These are phyloP conservation scores for Phasianus colchicus DNA, from an alignment of 2,113 vertebrate genomes.

Conservation along the genomic window DNA sequence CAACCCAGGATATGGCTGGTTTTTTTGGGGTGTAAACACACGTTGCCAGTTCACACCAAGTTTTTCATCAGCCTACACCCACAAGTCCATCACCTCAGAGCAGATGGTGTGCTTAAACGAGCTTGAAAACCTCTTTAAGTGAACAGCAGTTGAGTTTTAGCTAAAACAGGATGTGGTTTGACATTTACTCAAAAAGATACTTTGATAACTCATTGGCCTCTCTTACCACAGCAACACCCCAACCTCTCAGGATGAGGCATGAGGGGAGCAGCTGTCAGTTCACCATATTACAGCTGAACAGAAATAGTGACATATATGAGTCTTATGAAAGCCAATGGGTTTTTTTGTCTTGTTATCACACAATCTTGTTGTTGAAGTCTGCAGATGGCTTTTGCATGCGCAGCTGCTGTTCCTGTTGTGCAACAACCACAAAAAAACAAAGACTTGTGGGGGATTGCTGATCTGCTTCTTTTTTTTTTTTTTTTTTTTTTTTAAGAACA, in stretches of 20 bases:
- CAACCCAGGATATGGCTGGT: neutral
- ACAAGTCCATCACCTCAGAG: neutral
- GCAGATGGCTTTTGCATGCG: neutral
- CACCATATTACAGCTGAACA: neutral
- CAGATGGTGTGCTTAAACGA: neutral
- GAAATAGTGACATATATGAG: neutral
- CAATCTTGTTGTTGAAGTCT: neutral
- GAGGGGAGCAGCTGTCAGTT: neutral
- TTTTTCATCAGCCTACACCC: neutral
- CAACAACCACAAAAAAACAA: neutral
- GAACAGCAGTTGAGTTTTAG: conserved; percentile 6
- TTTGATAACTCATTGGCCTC: neutral
- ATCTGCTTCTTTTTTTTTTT: neutral
- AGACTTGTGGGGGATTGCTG: neutral
- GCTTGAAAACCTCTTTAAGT: neutral
- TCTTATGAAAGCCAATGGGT: neutral
- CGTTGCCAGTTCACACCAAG: neutral
- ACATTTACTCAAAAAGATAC: conserved; percentile 60
- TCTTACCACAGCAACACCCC: neutral
- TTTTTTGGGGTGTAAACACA: neutral
- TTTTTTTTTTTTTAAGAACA: neutral
- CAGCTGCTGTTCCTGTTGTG: conserved; percentile 30
- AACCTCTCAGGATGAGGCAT: conserved; percentile 16
- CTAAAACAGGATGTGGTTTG: conserved; percentile 82
- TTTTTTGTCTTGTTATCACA: conserved; percentile 31